These are phyloP conservation scores for Incurvaria masculella DNA, from an alignment of 2,888 invertebrate species.

Conservation along the genomic window DNA sequence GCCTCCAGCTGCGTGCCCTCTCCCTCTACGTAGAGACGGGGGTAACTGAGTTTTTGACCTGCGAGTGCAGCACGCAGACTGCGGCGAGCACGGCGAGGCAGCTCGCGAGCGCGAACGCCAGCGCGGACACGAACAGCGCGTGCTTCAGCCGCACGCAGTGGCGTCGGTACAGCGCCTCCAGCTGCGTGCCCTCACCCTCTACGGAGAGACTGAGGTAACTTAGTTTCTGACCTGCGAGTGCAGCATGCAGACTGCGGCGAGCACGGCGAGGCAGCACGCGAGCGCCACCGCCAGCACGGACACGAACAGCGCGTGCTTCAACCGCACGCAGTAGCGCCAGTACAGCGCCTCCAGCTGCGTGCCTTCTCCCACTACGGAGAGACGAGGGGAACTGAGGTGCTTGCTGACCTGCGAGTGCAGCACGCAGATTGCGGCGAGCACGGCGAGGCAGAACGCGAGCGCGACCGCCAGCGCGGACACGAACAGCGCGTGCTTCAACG, in stretches of 20 bases:
- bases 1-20: constrained; percentile 64
- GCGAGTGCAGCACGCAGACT: neutral
- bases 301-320: constrained; percentile 74
- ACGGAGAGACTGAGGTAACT: too few relatives aligned
- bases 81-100: neutral
- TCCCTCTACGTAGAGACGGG: neutral
- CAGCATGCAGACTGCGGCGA: constrained; percentile 53
- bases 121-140: constrained; percentile 70
- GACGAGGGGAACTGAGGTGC: too few relatives aligned
- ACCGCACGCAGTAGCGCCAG: constrained; percentile 65
- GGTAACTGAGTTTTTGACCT: neutral
- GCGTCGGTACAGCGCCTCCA: constrained; percentile 67
- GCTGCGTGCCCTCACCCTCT: constrained; percentile 55
- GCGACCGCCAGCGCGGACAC: too few relatives aligned
- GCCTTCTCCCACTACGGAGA: too few relatives aligned
- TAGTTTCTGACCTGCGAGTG: constrained; percentile 45
- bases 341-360: too few relatives aligned
- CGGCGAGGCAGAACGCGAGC: too few relatives aligned
- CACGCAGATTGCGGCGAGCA: too few relatives aligned
- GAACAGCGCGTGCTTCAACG: too few relatives aligned
- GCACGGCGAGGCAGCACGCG: constrained; percentile 56
- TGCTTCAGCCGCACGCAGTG: constrained; percentile 72
- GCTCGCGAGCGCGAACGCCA: constrained; percentile 39
- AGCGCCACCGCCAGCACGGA: constrained; percentile 67
- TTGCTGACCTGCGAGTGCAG: too few relatives aligned